A percentile compares a stretch with the other conserved stretches of the same genome.
These are phyloP conservation scores for Olivierus martensii DNA, from an alignment of 1,140 invertebrate genomes.

Conservation along the genomic window DNA sequence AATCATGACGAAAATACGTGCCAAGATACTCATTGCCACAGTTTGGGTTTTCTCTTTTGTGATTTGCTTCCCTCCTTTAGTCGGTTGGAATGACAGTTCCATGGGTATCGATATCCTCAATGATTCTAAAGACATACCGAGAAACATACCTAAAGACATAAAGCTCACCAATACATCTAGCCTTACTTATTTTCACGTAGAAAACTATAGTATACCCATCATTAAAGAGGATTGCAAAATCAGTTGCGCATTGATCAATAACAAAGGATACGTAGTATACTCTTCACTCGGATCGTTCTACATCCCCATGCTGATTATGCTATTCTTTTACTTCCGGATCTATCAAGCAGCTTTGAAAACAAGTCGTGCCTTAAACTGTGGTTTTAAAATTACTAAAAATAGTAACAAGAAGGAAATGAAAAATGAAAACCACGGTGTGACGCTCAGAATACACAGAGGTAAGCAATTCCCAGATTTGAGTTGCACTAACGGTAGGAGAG, in stretches of 20 bases:
- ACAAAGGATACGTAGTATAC: constrained; percentile 63
- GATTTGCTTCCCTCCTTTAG: constrained; percentile 81
- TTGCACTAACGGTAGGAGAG: too few relatives aligned
- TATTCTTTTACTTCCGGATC: constrained; percentile 93
- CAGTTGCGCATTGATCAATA: constrained; percentile 71
- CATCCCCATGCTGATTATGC: constrained; percentile 88
- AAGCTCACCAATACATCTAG: too few relatives aligned
- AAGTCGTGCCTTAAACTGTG: constrained; percentile 63
- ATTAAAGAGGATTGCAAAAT: too few relatives aligned
- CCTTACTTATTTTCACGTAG: too few relatives aligned
- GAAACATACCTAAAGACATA: too few relatives aligned
- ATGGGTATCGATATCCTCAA: too few relatives aligned
- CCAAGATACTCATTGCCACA: constrained; percentile 70
- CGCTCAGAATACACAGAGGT: neutral
- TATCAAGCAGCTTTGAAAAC: constrained; percentile 82
- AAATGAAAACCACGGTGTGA: neutral
- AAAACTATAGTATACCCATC: too few relatives aligned
- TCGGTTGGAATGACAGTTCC: neutral
- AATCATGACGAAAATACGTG: constrained; percentile 77
- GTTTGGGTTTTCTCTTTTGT: constrained; percentile 91
- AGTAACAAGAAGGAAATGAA: neutral
- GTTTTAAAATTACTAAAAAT: constrained; percentile 71
- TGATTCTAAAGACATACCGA: too few relatives aligned
- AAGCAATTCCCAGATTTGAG: too few relatives aligned
- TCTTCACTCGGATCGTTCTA: constrained; percentile 91